Evolutionary conservation across 1,140 invertebrate genomes (phyloP).

Genomic region (Leptonema lineaticorne): DNA sequence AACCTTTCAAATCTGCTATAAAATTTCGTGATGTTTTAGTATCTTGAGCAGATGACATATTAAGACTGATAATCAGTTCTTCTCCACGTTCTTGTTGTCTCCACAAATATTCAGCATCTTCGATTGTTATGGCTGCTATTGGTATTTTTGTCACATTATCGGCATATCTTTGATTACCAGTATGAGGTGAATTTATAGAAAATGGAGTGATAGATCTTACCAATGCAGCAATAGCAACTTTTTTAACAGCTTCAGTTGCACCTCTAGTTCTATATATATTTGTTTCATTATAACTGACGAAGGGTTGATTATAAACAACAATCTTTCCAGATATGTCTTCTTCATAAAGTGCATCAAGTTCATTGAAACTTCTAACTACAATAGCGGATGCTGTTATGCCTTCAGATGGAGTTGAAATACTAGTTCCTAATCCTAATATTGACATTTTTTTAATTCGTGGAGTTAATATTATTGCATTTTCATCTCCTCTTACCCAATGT

Average conservation of each 20-base stretch:
- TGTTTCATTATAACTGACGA: conserved; percentile 57
- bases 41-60: conserved; percentile 43
- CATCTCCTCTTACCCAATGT: conserved; percentile 57
- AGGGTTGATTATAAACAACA: conserved; percentile 68
- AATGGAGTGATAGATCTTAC: conserved; percentile 71
- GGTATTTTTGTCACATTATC: conserved; percentile 66
- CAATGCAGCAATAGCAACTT: conserved; percentile 69
- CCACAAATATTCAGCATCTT: conserved; percentile 70
- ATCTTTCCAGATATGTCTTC: conserved; percentile 64
- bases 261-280: conserved; percentile 59
- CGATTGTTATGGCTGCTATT: conserved; percentile 69
- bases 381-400: conserved; percentile 66
- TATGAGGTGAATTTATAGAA: conserved; percentile 66
- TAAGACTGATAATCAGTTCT: conserved; percentile 45
- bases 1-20: conserved; percentile 65
- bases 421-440: conserved; percentile 64
- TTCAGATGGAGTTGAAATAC: conserved; percentile 60
- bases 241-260: conserved; percentile 61
- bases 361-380: conserved; percentile 66
- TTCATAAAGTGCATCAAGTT: conserved; percentile 54
- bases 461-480: conserved; percentile 59
- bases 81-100: conserved; percentile 58
- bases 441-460: conserved; percentile 59
- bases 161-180: conserved; percentile 61
- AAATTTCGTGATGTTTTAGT: conserved; percentile 61